Evolutionary conservation across 2,888 invertebrate species (phyloP).

Genomic region (Rhaphigaster nebulosa): DNA sequence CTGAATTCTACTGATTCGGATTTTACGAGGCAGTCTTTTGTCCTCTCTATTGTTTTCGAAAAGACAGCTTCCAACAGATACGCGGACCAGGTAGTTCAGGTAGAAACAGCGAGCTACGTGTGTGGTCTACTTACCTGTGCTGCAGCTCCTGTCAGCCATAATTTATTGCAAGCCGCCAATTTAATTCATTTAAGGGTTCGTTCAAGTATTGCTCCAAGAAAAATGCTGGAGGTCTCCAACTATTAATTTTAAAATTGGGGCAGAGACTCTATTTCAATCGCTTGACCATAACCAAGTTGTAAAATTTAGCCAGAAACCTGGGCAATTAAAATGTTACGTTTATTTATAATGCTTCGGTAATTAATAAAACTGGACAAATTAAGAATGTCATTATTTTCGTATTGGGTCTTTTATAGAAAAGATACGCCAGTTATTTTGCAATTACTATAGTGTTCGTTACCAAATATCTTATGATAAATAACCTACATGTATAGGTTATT

Average conservation of each 20-base stretch:
- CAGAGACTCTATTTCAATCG: background rate
- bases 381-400: no score
- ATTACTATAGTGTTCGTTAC: no score
- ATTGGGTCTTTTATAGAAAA: no score
- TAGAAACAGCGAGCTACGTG: background rate
- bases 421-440: no score
- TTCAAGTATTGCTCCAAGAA: background rate
- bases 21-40: constrained; percentile 14
- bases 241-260: background rate
- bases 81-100: background rate
- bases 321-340: no score
- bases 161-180: constrained; percentile 6
- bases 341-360: no score
- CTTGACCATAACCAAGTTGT: background rate
- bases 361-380: no score
- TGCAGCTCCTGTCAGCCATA: background rate
- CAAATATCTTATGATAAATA: no score
- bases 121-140: constrained; percentile 10
- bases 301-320: no score
- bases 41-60: background rate
- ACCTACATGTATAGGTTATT: no score
- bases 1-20: background rate
- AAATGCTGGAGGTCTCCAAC: background rate
- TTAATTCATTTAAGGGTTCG: background rate
- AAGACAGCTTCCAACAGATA: background rate